Evolutionary conservation across 2,113 vertebrate species (phyloP).

Genomic region (Centropristis striata): DNA sequence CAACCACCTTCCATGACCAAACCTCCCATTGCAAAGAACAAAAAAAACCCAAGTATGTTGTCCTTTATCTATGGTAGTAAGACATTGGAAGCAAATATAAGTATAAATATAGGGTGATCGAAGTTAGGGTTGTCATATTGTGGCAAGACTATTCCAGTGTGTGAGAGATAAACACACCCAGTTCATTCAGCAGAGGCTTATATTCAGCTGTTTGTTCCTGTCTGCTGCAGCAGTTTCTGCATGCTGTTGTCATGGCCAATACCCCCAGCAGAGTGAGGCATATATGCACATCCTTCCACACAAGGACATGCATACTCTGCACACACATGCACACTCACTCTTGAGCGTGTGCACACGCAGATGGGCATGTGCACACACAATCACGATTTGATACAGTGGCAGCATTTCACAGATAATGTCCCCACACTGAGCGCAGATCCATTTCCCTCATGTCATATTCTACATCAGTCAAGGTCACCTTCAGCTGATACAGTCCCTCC

Average conservation of each 20-base stretch:
- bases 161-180: background rate
- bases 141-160: slow-evolving; percentile 21
- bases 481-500: slow-evolving; percentile 69
- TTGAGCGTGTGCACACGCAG: background rate
- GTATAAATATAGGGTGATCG: background rate
- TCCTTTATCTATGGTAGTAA: slow-evolving; percentile 3
- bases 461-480: slow-evolving; percentile 84
- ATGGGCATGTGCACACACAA: slow-evolving; percentile 32
- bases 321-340: background rate
- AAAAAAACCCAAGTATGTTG: background rate
- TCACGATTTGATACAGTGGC: slow-evolving; percentile 78
- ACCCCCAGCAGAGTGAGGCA: slow-evolving; percentile 64
- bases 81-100: slow-evolving; percentile 14
- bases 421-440: slow-evolving; percentile 74
- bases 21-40: background rate
- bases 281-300: slow-evolving; percentile 49
- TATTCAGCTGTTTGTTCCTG: slow-evolving; percentile 51
- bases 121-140: slow-evolving; percentile 5
- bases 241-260: slow-evolving; percentile 58
- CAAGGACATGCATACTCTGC: slow-evolving; percentile 56
- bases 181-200: slow-evolving; percentile 27
- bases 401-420: slow-evolving; percentile 84
- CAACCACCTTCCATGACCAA: slow-evolving; percentile 44
- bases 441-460: slow-evolving; percentile 83
- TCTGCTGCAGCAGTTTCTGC: slow-evolving; percentile 56